Percentiles rank a stretch among this genome's conserved stretches.
Conservation (phyloP, 2,113 vertebrate species). For the Craseonycteris thonglongyai region DNA sequence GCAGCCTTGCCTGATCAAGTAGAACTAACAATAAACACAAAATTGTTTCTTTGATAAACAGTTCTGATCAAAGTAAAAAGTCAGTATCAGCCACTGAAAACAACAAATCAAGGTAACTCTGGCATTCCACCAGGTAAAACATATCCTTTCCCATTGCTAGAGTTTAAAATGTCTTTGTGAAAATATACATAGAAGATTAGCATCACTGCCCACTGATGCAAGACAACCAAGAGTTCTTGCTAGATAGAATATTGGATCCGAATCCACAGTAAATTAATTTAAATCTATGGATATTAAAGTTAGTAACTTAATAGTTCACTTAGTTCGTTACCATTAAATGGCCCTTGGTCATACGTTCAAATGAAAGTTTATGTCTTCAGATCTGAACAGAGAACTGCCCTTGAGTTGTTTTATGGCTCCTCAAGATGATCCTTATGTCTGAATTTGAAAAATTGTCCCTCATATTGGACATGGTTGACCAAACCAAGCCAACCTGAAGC, state of each 20-base stretch:
- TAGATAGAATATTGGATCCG: background rate
- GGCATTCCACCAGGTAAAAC: background rate
- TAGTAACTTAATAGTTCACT: background rate
- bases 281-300: background rate
- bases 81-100: background rate
- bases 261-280: background rate
- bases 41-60: background rate
- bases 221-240: background rate
- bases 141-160: background rate
- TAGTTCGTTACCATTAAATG: background rate
- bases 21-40: background rate
- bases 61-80: background rate
- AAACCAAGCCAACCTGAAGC: background rate
- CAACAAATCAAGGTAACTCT: background rate
- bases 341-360: background rate
- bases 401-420: background rate
- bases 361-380: background rate
- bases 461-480: background rate
- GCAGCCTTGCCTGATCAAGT: background rate
- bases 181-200: background rate
- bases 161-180: background rate
- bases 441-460: background rate
- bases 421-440: background rate
- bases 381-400: background rate
- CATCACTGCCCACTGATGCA: background rate